A percentile compares a stretch with the other conserved stretches of the same genome.
phyloP scores from a whole-genome alignment of 2,797 vertebrate genomes.

The Brachyalestes nurse region DNA sequence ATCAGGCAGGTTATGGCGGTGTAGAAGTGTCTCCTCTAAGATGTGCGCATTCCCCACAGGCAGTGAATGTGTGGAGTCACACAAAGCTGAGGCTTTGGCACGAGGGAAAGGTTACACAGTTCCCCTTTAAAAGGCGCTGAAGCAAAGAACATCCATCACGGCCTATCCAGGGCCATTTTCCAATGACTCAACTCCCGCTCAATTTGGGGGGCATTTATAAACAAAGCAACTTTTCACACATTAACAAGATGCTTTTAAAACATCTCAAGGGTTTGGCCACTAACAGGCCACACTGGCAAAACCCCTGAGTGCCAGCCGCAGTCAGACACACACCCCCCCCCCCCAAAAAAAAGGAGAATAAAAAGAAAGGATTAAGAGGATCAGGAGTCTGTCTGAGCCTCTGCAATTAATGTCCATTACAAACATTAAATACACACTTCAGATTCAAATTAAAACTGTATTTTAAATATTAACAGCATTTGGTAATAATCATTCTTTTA shows the following conservation, averaged over 20 bases:
- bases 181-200: constrained; percentile 50
- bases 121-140: constrained; percentile 53
- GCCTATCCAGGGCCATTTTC: constrained; percentile 50
- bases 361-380: neutral
- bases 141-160: constrained; percentile 57
- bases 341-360: neutral
- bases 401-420: neutral
- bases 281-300: constrained; percentile 28
- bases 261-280: constrained; percentile 26
- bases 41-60: constrained; percentile 22
- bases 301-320: constrained; percentile 21
- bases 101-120: constrained; percentile 42
- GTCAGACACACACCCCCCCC: no score
- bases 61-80: constrained; percentile 30
- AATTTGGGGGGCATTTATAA: constrained; percentile 57
- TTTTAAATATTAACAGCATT: neutral
- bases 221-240: constrained; percentile 58
- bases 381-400: neutral
- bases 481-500: neutral
- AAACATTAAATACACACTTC: neutral
- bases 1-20: constrained; percentile 21
- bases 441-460: neutral
- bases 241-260: constrained; percentile 59
- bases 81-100: constrained; percentile 35
- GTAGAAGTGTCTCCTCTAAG: neutral